phyloP scores from a whole-genome alignment of 2,113 vertebrate species.

The Pontoporia blainvillei region DNA sequence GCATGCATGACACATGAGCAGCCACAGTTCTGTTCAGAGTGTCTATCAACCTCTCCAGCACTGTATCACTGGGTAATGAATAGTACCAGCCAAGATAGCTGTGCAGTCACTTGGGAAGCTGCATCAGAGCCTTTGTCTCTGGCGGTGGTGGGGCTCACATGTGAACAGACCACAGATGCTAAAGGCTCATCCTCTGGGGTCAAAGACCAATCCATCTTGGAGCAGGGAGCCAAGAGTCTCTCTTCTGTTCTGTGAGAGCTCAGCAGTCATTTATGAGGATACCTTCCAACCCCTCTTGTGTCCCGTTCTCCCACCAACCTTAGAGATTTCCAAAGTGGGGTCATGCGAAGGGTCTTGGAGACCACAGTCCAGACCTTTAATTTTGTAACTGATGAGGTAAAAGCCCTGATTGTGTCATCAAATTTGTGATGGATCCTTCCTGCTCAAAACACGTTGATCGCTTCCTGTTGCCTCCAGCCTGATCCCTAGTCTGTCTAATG shows the following conservation, averaged over 20 bases:
- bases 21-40: not conserved
- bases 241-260: not conserved
- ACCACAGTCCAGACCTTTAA: not conserved
- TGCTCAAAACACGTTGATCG: not conserved
- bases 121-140: not conserved
- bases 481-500: no score
- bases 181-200: not conserved
- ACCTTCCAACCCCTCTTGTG: not conserved
- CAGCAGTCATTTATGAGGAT: not conserved
- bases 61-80: not conserved
- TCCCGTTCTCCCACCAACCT: not conserved
- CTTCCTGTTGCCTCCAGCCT: not conserved
- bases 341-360: not conserved
- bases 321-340: not conserved
- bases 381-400: not conserved
- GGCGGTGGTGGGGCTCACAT: not conserved
- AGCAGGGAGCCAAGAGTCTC: not conserved
- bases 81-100: no score
- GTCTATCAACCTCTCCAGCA: not conserved
- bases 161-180: not conserved
- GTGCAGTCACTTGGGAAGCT: not conserved
- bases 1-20: not conserved
- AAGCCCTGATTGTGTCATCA: not conserved
- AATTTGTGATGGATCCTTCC: not conserved
- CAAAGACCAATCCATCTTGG: no score